Evolutionary conservation across 2,888 invertebrate genomes (phyloP).

Genomic region (Buathra laborator): DNA sequence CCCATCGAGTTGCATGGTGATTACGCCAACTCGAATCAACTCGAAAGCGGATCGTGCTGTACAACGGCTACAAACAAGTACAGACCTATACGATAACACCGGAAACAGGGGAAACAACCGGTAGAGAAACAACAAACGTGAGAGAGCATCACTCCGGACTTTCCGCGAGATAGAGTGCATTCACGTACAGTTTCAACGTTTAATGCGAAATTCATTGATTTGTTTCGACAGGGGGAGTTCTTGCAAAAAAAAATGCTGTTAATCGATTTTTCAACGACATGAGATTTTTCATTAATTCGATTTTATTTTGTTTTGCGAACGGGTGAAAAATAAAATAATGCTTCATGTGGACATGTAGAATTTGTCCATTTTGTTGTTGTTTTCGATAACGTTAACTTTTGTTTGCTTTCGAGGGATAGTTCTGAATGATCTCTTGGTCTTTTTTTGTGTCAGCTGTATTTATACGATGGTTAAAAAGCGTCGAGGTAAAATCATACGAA

Average conservation of each 20-base stretch:
- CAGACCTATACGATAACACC: conserved; percentile 44
- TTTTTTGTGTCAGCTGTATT: background rate
- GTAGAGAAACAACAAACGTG: conserved; percentile 38
- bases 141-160: conserved; percentile 29
- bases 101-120: conserved; percentile 50
- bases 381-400: background rate
- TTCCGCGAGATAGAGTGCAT: conserved; percentile 17
- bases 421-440: background rate
- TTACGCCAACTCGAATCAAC: conserved; percentile 59
- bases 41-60: conserved; percentile 50
- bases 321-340: background rate
- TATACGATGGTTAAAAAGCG: background rate
- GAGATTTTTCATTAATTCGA: background rate
- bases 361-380: background rate
- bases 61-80: conserved; percentile 55
- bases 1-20: conserved; percentile 59
- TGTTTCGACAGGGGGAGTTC: background rate
- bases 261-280: background rate
- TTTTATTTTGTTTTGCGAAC: background rate
- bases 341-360: background rate
- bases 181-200: conserved; percentile 22
- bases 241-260: background rate
- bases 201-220: conserved; percentile 36
- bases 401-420: background rate
- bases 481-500: too few species aligned